A percentile compares a stretch with the other conserved stretches of the same genome.
These are phyloP conservation scores for Chalcosyrphus nemorum DNA, from an alignment of 2,888 invertebrate species.

Conservation along the genomic window DNA sequence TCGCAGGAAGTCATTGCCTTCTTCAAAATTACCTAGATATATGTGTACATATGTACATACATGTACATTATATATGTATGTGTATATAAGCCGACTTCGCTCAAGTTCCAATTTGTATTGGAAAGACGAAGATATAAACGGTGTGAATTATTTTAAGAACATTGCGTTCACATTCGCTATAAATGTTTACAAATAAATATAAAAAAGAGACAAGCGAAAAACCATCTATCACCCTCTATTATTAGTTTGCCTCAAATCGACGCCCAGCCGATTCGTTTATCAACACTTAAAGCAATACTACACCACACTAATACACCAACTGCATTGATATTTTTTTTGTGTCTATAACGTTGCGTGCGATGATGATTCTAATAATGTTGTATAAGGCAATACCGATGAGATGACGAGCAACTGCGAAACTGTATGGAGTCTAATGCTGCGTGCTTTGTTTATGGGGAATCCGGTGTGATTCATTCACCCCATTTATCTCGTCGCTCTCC, in stretches of 20 bases:
- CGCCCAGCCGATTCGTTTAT: constrained; percentile 20
- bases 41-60: too few relatives aligned
- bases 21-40: too few relatives aligned
- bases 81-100: background rate
- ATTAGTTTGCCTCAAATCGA: constrained; percentile 25
- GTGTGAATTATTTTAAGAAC: constrained; percentile 1
- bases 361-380: constrained; percentile 1
- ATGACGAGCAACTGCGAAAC: constrained; percentile 23
- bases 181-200: constrained; percentile 26
- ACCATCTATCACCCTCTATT: constrained; percentile 29
- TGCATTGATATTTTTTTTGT: constrained; percentile 35
- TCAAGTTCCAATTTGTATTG: constrained; percentile 14
- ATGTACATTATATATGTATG: background rate
- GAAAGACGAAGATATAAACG: constrained; percentile 1
- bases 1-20: constrained; percentile 52
- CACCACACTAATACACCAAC: background rate
- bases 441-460: constrained; percentile 55
- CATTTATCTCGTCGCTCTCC: constrained; percentile 1
- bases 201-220: background rate
- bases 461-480: constrained; percentile 67
- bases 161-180: background rate
- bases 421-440: constrained; percentile 31
- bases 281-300: constrained; percentile 4
- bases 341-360: background rate
- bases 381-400: constrained; percentile 17